Evolutionary conservation across 2,888 invertebrate genomes (phyloP), one percentile per base, ranked within the genome.

Genomic region (Acanthacorydalis orientalis): DNA sequence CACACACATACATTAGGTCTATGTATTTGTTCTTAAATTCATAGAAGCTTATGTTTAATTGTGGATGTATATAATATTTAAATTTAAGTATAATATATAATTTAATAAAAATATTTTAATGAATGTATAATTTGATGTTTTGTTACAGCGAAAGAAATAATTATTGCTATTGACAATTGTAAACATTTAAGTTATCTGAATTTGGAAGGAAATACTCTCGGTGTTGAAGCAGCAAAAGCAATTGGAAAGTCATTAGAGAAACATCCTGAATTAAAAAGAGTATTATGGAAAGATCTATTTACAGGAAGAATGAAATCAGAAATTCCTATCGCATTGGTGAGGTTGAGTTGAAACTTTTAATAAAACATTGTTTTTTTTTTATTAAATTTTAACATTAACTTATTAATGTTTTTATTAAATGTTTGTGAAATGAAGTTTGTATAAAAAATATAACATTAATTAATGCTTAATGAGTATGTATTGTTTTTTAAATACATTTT

Each of bases 271-370:
- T 74, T 89, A 52, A 73, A 81, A 52, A 76, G 82, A 59, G 93
- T 93, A 0, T 65, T 87, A 47, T 96, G 95, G 87, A 92, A 91
- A 50, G 96, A 98, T 60, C 81, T 98, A 76, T 98, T 98, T 62
- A 97, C 97, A 0, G 89, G 96, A 0, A 72, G 98, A 44, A 77
- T 91, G 68, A 97, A 95, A 65, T 77, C 84, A 0, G 97, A 98
- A 70, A 97, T 98, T 59, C 97, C 97, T 0, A 74, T 78, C 38
- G 92, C 96, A 7, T 64, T 98, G 62, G 85, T 84, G 64, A 68
- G 69, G 58, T 39, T 48, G n/a, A 14, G 4, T 8, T 10, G 10
- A 37, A 6, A 37, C 7, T 37, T 14, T 9, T 12, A 10, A 37
- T 37, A 12, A 37, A n/a, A 37, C 37, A 37, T 11, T n/a, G n/a